Conservation (phyloP, 2,888 invertebrate genomes). For the Xanthia icteritia region DNA sequence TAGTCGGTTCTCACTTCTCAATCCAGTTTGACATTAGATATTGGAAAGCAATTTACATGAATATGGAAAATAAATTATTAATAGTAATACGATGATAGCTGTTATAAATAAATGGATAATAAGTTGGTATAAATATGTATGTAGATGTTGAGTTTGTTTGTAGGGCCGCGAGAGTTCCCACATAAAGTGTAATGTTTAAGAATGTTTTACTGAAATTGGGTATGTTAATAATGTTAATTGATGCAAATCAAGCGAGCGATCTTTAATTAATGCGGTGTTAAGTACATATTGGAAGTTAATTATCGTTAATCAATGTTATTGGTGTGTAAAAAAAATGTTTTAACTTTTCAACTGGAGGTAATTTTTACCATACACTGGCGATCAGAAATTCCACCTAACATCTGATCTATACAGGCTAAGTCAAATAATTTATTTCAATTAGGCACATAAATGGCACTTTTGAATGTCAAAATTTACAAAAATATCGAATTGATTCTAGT, state of each 20-base stretch:
- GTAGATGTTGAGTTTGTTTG: conserved; percentile 41
- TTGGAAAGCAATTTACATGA: conserved; percentile 64
- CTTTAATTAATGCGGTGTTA: conserved; percentile 45
- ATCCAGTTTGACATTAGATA: conserved; percentile 58
- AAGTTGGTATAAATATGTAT: conserved; percentile 51
- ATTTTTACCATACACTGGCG: not conserved
- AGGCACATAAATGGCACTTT: too few species aligned
- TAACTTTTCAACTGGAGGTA: conserved; percentile 2
- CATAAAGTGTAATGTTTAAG: conserved; percentile 38
- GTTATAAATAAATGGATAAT: conserved; percentile 56
- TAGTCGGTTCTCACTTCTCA: conserved; percentile 27
- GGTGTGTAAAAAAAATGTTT: conserved; percentile 8
- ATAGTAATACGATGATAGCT: conserved; percentile 52
- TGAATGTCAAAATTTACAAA: too few species aligned
- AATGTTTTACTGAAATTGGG: conserved; percentile 45
- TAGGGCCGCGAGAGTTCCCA: conserved; percentile 43
- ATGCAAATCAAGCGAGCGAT: conserved; percentile 45
- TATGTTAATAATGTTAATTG: conserved; percentile 52
- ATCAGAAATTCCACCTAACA: too few species aligned
- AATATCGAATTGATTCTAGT: too few species aligned
- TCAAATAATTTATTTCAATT: too few species aligned
- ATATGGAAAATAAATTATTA: conserved; percentile 60
- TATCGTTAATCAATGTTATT: conserved; percentile 47
- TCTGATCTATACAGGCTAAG: too few species aligned
- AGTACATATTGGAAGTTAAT: conserved; percentile 58